Evolutionary conservation across 2,113 vertebrate species (phyloP).

Genomic region (Phylloscopus whistleri): DNA sequence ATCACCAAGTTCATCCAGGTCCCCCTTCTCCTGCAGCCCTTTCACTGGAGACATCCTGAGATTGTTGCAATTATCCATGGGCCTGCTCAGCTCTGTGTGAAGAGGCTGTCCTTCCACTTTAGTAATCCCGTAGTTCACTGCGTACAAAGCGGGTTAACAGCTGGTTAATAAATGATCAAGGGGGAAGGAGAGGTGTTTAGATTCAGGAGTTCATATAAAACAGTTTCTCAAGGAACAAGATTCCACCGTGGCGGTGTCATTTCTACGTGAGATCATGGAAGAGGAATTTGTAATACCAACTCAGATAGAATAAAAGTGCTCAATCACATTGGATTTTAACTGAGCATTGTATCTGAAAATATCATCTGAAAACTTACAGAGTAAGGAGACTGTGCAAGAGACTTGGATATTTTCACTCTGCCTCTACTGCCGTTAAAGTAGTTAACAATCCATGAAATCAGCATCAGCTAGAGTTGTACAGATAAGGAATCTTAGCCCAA

Average conservation of each 20-base stretch:
- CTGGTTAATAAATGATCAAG: neutral
- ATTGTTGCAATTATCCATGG: conserved; percentile 85
- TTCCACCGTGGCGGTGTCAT: neutral
- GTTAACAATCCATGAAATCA: conserved; percentile 31
- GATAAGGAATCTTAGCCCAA: neutral
- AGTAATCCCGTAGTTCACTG: conserved; percentile 83
- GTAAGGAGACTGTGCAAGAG: neutral
- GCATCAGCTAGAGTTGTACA: neutral
- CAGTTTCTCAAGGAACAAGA: neutral
- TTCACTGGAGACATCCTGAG: conserved; percentile 86
- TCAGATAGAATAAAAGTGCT: neutral
- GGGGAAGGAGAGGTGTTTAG: neutral
- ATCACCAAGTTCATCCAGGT: conserved; percentile 88
- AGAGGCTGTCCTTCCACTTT: conserved; percentile 86
- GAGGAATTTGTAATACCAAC: neutral
- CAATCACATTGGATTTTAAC: neutral
- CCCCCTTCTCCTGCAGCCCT: conserved; percentile 82
- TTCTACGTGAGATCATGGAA: accelerated
- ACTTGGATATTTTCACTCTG: neutral
- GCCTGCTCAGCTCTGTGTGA: conserved; percentile 81
- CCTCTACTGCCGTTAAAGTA: neutral
- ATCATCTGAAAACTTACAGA: neutral
- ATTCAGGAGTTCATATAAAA: neutral
- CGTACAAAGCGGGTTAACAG: neutral
- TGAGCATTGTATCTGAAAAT: neutral